phyloP scores from a whole-genome alignment of 2,888 invertebrate species.

The Hypolimnas misippus region DNA sequence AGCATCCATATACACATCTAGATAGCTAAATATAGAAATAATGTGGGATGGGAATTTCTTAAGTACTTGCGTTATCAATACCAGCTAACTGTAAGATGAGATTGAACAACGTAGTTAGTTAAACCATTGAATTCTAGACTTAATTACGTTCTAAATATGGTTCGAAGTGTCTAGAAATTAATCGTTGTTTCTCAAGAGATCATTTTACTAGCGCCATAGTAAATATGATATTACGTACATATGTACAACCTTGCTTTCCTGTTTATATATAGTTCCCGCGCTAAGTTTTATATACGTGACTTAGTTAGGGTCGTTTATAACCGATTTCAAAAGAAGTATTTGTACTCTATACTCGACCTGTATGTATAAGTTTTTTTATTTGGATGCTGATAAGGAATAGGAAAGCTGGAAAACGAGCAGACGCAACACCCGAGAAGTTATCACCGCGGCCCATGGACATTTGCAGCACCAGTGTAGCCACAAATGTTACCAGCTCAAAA shows the following conservation, averaged over 20 bases:
- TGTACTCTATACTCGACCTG: too few species aligned
- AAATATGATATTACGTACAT: neutral
- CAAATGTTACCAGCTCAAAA: too few species aligned
- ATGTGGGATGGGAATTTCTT: neutral
- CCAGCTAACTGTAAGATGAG: conserved; percentile 22
- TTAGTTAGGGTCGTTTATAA: too few species aligned
- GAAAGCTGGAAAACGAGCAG: too few species aligned
- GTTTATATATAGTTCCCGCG: neutral
- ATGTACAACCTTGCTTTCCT: conserved; percentile 3
- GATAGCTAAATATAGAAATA: neutral
- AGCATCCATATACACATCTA: neutral
- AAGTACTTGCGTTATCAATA: conserved; percentile 17
- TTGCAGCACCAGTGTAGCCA: too few species aligned
- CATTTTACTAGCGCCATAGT: conserved; percentile 13
- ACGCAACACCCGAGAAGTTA: too few species aligned
- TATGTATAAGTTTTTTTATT: too few species aligned
- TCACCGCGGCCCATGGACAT: too few species aligned
- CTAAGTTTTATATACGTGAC: too few species aligned
- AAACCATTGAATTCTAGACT: neutral
- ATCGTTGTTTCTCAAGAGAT: conserved; percentile 3
- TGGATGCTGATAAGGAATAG: too few species aligned
- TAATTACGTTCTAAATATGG: neutral
- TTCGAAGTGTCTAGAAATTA: neutral
- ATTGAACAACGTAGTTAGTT: conserved; percentile 7
- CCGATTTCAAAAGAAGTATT: too few species aligned